Evolutionary conservation across 2,888 invertebrate species (phyloP), one percentile per base, ranked within the genome.

Genomic region (Lasioglossum pauxillum): DNA sequence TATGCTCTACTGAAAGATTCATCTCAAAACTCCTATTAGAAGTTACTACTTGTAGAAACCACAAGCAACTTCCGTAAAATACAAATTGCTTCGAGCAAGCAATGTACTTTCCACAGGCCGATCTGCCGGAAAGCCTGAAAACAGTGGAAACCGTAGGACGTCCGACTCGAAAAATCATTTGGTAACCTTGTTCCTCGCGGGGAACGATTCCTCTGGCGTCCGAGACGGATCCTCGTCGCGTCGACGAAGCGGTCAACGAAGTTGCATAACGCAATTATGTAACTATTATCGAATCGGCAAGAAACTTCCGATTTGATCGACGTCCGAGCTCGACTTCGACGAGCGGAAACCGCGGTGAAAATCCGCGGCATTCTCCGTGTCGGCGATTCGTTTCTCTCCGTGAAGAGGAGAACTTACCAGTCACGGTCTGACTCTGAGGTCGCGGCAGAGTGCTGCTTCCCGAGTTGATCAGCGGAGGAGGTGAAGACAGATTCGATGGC

Each of bases 381-480:
- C 19, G 2, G 5, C 73, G 53, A 67, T 4, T 27, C 35, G 69
- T 44, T 49, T 49, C 14, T 27, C 10, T 57, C 78, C 10, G 44
- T 0, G 46, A 27, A 73, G 38, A 10, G 23, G 64, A 74, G 78
- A 75, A 94, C 95, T 95, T 92, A 95, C 95, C 95, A 92, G 95
- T 94, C 84, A 93, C 94, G 83, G 94, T 93, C 85, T 95, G 95
- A 90, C 93, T 95, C 91, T 93, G 94, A 23, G 93, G 93, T 85
- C 95, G 94, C 46, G 95, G 93, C 41, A 95, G 90, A 83, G 93
- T 94, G 92, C 90, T 94, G 90, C 89, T 94, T 80, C 93, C 94
- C 57, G 93, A 92, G 89, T 93, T 94, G 83, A 90, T 84, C 69
- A 92, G 85, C 72, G 94, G 91, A 49, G 94, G 91, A 57, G 92